These are phyloP conservation scores for Crocallis elinguaria DNA, from an alignment of 2,888 invertebrate genomes.

Conservation along the genomic window DNA sequence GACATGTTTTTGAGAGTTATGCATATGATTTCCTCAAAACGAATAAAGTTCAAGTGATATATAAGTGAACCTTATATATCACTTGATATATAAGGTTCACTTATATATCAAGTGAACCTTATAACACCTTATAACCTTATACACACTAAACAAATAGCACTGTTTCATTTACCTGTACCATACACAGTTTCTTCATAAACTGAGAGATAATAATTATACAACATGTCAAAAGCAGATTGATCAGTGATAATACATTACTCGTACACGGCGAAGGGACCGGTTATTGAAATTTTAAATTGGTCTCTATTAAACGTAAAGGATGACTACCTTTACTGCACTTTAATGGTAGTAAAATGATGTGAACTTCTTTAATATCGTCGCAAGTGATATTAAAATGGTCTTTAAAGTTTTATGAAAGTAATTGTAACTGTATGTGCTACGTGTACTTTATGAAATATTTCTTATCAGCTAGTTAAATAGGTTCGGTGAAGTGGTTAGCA, in stretches of 20 bases:
- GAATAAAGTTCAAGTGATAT: too few species aligned
- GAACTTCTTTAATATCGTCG: conserved; percentile 32
- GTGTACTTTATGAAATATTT: background rate
- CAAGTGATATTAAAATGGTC: conserved; percentile 25
- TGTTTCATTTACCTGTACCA: conserved; percentile 38
- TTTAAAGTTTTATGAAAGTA: conserved; percentile 1
- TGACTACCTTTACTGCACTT: conserved; percentile 32
- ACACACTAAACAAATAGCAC: too few species aligned
- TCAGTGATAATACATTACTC: conserved; percentile 65
- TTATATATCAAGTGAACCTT: too few species aligned
- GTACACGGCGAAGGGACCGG: conserved; percentile 49
- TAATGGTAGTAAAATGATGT: conserved; percentile 37
- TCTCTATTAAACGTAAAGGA: conserved; percentile 53
- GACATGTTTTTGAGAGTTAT: too few species aligned
- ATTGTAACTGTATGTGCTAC: conserved; percentile 1
- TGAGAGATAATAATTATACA: conserved; percentile 68
- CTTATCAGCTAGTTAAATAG: too few species aligned
- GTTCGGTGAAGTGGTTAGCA: too few species aligned
- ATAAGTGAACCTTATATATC: too few species aligned
- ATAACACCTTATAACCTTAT: too few species aligned
- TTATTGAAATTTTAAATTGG: conserved; percentile 58
- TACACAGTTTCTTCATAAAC: conserved; percentile 53
- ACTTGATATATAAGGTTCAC: too few species aligned
- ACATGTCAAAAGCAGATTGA: conserved; percentile 71
- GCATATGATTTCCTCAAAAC: too few species aligned